Conservation (phyloP, 2,113 vertebrate species). For the Siniperca chuatsi region DNA sequence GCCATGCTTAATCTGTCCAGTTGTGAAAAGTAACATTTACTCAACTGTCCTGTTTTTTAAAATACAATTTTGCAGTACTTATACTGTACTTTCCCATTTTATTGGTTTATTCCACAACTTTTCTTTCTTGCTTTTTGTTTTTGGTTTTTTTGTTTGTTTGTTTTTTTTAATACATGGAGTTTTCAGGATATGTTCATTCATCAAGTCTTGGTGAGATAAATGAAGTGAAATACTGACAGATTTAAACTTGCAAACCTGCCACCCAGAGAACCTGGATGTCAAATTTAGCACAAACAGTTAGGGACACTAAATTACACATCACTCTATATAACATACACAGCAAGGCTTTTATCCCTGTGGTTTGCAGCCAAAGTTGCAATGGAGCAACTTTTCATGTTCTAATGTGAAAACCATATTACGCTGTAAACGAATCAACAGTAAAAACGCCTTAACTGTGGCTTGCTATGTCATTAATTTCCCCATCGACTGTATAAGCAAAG, state of each 20-base stretch:
- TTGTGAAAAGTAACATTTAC: not conserved
- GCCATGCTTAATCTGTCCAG: too few relatives aligned
- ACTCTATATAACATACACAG: not conserved
- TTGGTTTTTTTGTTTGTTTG: not conserved
- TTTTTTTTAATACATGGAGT: not conserved
- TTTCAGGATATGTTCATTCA: not conserved
- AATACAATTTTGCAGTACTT: not conserved
- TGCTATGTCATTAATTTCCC: slow-evolving; percentile 57
- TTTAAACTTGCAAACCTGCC: not conserved
- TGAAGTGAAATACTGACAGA: not conserved
- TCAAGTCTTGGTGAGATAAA: not conserved
- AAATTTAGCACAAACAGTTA: not conserved
- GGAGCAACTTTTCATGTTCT: slow-evolving; percentile 40
- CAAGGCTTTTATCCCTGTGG: slow-evolving; percentile 28
- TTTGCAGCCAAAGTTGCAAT: slow-evolving; percentile 29
- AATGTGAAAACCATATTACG: slow-evolving; percentile 57
- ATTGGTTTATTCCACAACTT: not conserved
- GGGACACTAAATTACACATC: not conserved
- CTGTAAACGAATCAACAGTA: slow-evolving; percentile 27
- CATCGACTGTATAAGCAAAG: slow-evolving; percentile 48
- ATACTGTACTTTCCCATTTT: not conserved
- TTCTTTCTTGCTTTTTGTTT: not conserved
- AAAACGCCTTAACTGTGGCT: slow-evolving; percentile 21
- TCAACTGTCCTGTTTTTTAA: not conserved
- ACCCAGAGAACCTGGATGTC: slow-evolving; percentile 1